Conservation (phyloP, 2,888 invertebrate species). For the Eristalis arbustorum region DNA sequence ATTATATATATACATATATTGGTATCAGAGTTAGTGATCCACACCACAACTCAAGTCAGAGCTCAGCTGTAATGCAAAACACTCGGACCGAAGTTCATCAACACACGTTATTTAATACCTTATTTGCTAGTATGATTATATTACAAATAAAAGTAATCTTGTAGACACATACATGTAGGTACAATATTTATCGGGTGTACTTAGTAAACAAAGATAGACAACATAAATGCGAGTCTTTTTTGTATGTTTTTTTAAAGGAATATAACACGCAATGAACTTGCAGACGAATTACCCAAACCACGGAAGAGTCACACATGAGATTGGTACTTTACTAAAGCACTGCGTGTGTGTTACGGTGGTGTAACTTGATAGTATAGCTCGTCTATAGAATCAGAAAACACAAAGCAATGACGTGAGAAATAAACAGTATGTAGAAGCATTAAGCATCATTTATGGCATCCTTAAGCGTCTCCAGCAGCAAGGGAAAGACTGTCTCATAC, state of each 20-base stretch:
- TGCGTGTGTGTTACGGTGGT: background rate
- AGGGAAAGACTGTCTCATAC: constrained; percentile 30
- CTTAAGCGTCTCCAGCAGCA: background rate
- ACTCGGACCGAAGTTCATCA: constrained; percentile 2
- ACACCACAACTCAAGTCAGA: background rate
- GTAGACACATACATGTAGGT: background rate
- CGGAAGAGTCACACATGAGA: constrained; percentile 6
- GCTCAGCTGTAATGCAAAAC: background rate
- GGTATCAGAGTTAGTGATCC: background rate
- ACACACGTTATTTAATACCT: constrained; percentile 20
- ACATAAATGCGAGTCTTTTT: background rate
- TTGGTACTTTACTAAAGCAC: background rate
- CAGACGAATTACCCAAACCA: constrained; percentile 50
- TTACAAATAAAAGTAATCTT: constrained; percentile 19
- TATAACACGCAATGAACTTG: constrained; percentile 50
- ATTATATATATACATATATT: background rate
- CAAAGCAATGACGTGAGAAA: constrained; percentile 17
- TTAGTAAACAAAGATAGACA: background rate
- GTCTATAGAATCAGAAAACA: constrained; percentile 19
- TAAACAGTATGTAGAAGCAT: constrained; percentile 33
- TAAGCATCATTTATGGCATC: constrained; percentile 24
- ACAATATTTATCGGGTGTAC: background rate
- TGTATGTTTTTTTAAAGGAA: background rate
- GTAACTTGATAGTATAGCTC: constrained; percentile 46
- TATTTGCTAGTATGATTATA: background rate